Percentiles rank a stretch among this genome's conserved stretches.
Conservation (phyloP, 2,113 vertebrate genomes). For the Mystacornis crossleyi region DNA sequence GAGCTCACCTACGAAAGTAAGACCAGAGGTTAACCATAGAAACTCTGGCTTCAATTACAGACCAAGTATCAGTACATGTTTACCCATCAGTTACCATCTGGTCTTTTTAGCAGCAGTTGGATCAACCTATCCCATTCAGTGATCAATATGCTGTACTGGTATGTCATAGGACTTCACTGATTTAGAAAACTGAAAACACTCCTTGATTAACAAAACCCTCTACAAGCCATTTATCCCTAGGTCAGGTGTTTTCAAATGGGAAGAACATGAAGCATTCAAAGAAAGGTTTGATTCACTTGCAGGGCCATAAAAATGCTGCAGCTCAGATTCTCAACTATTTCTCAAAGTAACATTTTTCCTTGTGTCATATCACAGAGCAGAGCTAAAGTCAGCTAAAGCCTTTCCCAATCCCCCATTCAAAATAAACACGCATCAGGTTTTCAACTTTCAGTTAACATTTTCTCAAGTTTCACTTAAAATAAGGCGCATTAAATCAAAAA, state of each 20-base stretch:
- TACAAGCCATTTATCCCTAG: neutral
- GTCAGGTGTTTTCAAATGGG: neutral
- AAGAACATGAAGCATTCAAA: neutral
- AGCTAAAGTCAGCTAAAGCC: neutral
- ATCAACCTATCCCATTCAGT: neutral
- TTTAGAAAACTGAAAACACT: neutral
- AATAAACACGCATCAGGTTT: neutral
- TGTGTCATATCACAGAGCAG: neutral
- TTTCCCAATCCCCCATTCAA: neutral
- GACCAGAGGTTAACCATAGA: neutral
- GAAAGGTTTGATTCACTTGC: neutral
- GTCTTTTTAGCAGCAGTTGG: neutral
- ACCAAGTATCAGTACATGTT: neutral
- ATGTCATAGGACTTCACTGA: neutral
- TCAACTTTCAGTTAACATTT: neutral
- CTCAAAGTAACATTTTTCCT: neutral
- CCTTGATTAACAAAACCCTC: neutral
- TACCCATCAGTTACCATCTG: neutral
- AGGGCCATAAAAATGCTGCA: neutral
- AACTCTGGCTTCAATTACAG: neutral
- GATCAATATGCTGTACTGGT: neutral
- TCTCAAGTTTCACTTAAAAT: neutral
- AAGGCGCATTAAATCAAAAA: neutral
- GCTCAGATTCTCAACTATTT: neutral
- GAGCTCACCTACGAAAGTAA: conserved; percentile 86